Base-by-base conservation (phyloP, 2,888 invertebrate species). In the Drosophila trichaetosa region DNA sequence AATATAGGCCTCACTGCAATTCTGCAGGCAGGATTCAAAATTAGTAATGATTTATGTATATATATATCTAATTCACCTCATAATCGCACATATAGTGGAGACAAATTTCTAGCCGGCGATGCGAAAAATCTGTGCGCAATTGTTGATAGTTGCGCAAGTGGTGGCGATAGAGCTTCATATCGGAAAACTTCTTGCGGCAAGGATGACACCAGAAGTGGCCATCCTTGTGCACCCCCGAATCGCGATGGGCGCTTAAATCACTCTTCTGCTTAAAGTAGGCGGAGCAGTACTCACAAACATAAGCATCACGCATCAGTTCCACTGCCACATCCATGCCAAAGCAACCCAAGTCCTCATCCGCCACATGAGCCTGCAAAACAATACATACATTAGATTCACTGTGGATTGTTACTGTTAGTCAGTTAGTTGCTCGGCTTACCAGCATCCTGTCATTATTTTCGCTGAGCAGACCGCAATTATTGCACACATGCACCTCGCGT, bases 201-300 rank as follows among this genome's bases (percentile, higher is more conserved):
- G 87, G 87, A 31, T 84, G 76, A 57, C 91, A 91, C 65, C 65
- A 58, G 49, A 76, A 92, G 5, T 79, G 4, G 1, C 87, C 86
- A 63, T 91, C 77, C n/a, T 68, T 71, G 48, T 91, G 91, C 4
- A 70, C 64, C 1, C 90, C 87, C 13, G 80, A 73, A 7, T 80
- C 68, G 0, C 93, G 91, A 83, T 93, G 93, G 0, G 70, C 46
- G 4, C 85, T 79, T 36, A 93, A 71, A 56, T 88, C 81, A 0
- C 73, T 59, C 8, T 83, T 81, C 16, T 74, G 72, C 49, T 84
- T 87, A 60, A 82, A 93, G 63, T 92, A 90, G 4, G 82, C 34
- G 4, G 91, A 90, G 65, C 93, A 93, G 68, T 83, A 92, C 76
- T 93, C 92, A 65, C 93, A 93, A 1, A 88, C 72, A 58, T 84